These are phyloP conservation scores for Phaonia tiefii DNA, from an alignment of 2,888 invertebrate species.

Conservation along the genomic window DNA sequence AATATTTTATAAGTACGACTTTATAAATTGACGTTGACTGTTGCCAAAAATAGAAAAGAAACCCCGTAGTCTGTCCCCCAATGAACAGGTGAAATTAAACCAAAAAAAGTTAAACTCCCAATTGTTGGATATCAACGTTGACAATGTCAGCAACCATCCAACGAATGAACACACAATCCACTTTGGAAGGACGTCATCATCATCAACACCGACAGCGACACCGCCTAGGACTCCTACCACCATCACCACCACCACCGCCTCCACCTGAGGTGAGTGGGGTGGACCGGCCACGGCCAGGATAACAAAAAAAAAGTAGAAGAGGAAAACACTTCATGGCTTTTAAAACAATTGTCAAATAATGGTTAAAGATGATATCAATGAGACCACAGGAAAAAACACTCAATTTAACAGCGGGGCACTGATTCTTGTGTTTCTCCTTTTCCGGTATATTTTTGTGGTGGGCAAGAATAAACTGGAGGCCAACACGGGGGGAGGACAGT, in stretches of 20 bases:
- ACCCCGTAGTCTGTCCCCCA: too few species aligned
- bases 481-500: constrained; percentile 23
- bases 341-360: constrained; percentile 65
- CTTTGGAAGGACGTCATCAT: background rate
- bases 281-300: too few species aligned
- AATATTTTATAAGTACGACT: constrained; percentile 65
- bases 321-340: background rate
- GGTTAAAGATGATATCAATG: constrained; percentile 66
- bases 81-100: constrained; percentile 52
- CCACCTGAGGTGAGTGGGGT: too few species aligned
- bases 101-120: constrained; percentile 59
- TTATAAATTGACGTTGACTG: constrained; percentile 56
- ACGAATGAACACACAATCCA: too few species aligned
- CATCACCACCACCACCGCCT: background rate
- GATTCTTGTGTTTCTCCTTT: too few species aligned
- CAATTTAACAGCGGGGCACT: constrained; percentile 1
- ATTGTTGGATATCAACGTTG: constrained; percentile 59
- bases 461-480: constrained; percentile 12
- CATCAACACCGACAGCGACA: constrained; percentile 44
- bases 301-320: constrained; percentile 33
- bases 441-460: background rate
- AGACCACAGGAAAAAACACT: constrained; percentile 53
- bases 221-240: background rate
- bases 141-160: background rate
- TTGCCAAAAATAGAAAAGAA: constrained; percentile 21